Evolutionary conservation across 2,888 invertebrate species (phyloP), one percentile per base, ranked within the genome.

Genomic region (Eilema caniola): DNA sequence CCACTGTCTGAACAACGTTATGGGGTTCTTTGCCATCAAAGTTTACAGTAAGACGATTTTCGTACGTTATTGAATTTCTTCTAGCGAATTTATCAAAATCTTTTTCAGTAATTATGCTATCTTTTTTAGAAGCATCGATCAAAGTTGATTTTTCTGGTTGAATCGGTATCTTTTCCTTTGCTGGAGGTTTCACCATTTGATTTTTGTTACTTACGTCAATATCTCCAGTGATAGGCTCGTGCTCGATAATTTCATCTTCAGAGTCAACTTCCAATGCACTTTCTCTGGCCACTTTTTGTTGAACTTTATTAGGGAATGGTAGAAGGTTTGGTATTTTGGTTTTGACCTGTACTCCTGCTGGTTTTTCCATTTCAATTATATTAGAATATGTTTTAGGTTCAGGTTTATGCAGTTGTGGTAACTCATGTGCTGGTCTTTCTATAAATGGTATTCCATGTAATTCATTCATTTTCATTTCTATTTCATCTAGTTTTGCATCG

Each of bases 401-500:
- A 37, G 83, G 33, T 69, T 85, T 86, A 53, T 78, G 78, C 47
- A 87, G 82, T 72, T 88, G 83, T 16, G 92, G 90, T 60, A 91
- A 78, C 81, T 93, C 92, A 78, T 93, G 91, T 3, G 88, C 83
- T 31, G 93, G 92, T 77, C 92, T 85, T 80, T 93, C 93, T 20
- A 92, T 88, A 72, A 91, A 92, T 41, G 92, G 92, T 56, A 94
- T 93, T 23, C 95, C 95, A 74, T 95, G 95, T 69, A 95, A 83
- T 80, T 95, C 95, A 72, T 94, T 95, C 95, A 95, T 95, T 85
- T 94, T 92, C 88, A 89, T 92, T 88, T 95, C 95, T 71, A 95
- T 93, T 61, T 90, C 93, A 75, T 95, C 93, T 62, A 93, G 81
- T 8, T 86, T 82, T 28, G 77, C 83, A 63, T 83, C 59, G 25